Percentiles rank a stretch among this genome's conserved stretches.
Evolutionary conservation across 1,140 invertebrate species (phyloP).

Genomic region (Aplysia californica): DNA sequence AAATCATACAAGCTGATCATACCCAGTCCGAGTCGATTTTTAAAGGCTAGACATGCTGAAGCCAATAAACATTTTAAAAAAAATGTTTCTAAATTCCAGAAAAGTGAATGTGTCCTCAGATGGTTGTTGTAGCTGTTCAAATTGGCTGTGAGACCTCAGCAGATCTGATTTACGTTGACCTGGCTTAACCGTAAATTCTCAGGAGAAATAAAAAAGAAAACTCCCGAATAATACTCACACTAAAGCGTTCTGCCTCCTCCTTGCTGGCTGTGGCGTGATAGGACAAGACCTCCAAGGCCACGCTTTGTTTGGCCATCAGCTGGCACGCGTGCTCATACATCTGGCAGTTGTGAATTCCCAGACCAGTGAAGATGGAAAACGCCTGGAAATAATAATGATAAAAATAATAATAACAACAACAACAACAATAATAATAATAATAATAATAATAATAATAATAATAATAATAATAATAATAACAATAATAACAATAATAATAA

Average conservation of each 20-base stretch:
- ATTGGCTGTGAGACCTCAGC: too few relatives aligned
- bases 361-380: conserved; percentile 97
- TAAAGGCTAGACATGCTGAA: too few relatives aligned
- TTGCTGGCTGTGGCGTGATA: conserved; percentile 93
- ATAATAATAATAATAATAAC: not conserved
- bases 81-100: too few relatives aligned
- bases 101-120: too few relatives aligned
- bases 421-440: not conserved
- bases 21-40: too few relatives aligned
- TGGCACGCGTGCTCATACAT: conserved; percentile 86
- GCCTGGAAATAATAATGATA: conserved; percentile 77
- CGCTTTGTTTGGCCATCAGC: conserved; percentile 96
- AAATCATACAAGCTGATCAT: too few relatives aligned
- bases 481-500: not conserved
- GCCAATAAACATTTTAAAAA: too few relatives aligned
- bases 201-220: not conserved
- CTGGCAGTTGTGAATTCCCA: conserved; percentile 97
- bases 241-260: conserved; percentile 78
- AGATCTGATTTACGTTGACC: too few relatives aligned
- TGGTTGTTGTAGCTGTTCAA: too few relatives aligned
- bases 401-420: not conserved
- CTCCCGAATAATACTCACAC: not conserved
- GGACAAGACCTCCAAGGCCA: conserved; percentile 94
- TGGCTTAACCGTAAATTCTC: too few relatives aligned
- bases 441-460: not conserved